Base-by-base conservation (phyloP, 2,113 vertebrate genomes). In the Oryzias celebensis region DNA sequence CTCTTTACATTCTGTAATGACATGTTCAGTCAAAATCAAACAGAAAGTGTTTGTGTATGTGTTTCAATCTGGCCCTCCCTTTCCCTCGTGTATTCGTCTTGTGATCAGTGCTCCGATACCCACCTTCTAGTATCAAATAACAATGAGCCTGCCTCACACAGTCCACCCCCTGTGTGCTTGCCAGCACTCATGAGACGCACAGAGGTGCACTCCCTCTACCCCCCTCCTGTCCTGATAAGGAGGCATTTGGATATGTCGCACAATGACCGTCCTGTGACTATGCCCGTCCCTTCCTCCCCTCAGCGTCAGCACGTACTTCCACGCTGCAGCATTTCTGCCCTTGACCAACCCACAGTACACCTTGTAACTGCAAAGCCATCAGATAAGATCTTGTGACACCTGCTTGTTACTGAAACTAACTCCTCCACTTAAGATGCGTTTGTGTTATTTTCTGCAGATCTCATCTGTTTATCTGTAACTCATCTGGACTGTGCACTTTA, bases 101-200 rank as follows among this genome's bases (percentile, higher is more conserved):
- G 84, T 89, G 88, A 90, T 83, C 71, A 44, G 15, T 43, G 61
- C 82, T 83, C 59, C 83, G 83, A 86, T 89, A 88, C 82, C 87
- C 85, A 86, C 84, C 77, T 81, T 75, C 78, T 86, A 69, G 75
- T 88, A 84, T 89, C 84, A 41, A 74, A 73, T 88, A 88, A 90
- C 88, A 90, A 89, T 89, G 80, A 10, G 74, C 48, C 68, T 71
- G 82, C 69, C 78, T 87, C 85, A 89, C 82, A 83, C 68, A 81
- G 79, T 76, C 59, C 71, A 64, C 81, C 83, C 80, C 77, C 84
- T 72, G 68, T 78, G 61, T 51, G 73, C 65, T 60, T 71, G 76
- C 65, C 74, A 49, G 68, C 64, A 65, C 69, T 82, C 64, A 62
- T 62, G 73, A 67, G 47, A 53, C 55, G 77, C 43, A 84, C 79